Percentiles rank a stretch among this genome's conserved stretches.
phyloP scores from a whole-genome alignment of 2,888 invertebrate genomes.

The Agrenia bidenticulata region DNA sequence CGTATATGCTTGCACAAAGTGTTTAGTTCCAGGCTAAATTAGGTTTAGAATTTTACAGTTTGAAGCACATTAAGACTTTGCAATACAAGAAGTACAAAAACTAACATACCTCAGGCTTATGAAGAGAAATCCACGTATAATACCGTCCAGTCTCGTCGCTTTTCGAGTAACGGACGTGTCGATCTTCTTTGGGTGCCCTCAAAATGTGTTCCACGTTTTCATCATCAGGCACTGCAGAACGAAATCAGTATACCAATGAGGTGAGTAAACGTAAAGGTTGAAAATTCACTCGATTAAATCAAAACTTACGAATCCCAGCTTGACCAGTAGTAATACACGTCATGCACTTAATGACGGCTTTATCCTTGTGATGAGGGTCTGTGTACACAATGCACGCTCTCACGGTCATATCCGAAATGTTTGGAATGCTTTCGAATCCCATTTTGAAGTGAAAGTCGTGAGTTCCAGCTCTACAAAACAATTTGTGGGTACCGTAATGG shows the following conservation, averaged over 20 bases:
- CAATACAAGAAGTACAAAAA: not conserved
- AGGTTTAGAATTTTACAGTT: no score
- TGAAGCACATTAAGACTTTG: no score
- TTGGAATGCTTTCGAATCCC: slow-evolving; percentile 3
- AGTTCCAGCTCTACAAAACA: not conserved
- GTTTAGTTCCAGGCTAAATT: slow-evolving; percentile 2
- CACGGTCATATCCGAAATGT: not conserved
- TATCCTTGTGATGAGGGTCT: not conserved
- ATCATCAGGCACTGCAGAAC: not conserved
- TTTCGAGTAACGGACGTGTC: not conserved
- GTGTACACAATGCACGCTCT: not conserved
- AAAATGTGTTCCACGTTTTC: not conserved
- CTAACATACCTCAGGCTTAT: slow-evolving; percentile 1
- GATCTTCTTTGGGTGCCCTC: not conserved
- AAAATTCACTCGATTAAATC: no score
- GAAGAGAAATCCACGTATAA: not conserved
- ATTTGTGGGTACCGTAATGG: not conserved
- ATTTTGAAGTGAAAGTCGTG: slow-evolving; percentile 1
- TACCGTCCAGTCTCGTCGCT: not conserved
- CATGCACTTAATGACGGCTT: not conserved
- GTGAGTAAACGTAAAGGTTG: no score
- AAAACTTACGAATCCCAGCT: not conserved
- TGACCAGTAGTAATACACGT: not conserved
- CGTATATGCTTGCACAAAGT: not conserved
- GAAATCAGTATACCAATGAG: not conserved